Conservation (phyloP, 1,140 invertebrate genomes). For the Hyles vespertilio region DNA sequence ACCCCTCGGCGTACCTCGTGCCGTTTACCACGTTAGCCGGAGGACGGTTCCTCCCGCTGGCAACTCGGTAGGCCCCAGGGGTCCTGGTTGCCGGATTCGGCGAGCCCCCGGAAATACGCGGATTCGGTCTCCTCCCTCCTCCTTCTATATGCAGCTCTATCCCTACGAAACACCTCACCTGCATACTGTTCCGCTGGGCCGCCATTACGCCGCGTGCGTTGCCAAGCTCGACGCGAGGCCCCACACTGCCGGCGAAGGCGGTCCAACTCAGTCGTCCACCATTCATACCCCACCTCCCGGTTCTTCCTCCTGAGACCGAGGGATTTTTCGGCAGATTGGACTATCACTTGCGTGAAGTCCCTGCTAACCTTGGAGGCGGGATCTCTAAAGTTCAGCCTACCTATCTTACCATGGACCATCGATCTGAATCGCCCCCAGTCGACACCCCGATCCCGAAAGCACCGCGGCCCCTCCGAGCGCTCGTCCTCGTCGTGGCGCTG, state of each 20-base stretch:
- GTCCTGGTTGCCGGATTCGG: constrained; percentile 31
- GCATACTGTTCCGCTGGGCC: constrained; percentile 12
- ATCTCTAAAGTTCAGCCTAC: no score
- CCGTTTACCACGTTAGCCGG: constrained; percentile 24
- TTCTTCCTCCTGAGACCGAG: constrained; percentile 1
- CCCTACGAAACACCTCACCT: not conserved
- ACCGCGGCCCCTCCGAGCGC: no score
- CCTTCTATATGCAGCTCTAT: constrained; percentile 14
- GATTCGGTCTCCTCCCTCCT: constrained; percentile 27
- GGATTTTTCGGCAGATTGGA: no score
- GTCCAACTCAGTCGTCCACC: constrained; percentile 30
- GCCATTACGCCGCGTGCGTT: constrained; percentile 10
- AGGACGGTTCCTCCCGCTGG: constrained; percentile 16
- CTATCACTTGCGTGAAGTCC: no score
- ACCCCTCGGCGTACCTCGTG: constrained; percentile 13
- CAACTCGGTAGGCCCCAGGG: constrained; percentile 29
- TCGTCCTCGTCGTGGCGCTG: no score
- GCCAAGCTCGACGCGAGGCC: constrained; percentile 23
- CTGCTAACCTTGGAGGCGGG: no score
- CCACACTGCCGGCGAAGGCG: constrained; percentile 6
- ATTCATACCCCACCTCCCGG: constrained; percentile 21
- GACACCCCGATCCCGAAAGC: no score
- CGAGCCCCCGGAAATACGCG: constrained; percentile 10
- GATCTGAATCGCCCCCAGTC: no score
- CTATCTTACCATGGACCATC: no score